These are phyloP conservation scores for Naso thynnoides DNA, from an alignment of 2,797 vertebrate genomes.

Conservation along the genomic window DNA sequence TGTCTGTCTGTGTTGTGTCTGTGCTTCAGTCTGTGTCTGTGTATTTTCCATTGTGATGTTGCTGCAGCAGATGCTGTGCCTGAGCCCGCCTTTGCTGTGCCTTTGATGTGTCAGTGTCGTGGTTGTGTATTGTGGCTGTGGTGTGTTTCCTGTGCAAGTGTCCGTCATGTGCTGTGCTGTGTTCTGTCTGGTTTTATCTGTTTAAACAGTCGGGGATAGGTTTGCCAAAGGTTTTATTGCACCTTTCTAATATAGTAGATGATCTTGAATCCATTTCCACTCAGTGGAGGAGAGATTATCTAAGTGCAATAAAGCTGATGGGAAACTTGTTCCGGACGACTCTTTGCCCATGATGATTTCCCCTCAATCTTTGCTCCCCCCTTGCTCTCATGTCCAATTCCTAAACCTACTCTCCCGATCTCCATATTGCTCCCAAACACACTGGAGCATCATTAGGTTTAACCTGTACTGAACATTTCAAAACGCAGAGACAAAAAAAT, in stretches of 20 bases:
- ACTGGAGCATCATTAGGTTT: constrained; percentile 61
- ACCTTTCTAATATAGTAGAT: constrained; percentile 55
- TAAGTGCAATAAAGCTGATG: constrained; percentile 76
- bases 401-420: constrained; percentile 62
- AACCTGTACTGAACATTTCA: constrained; percentile 26
- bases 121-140: constrained; percentile 66
- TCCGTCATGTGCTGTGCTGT: constrained; percentile 71
- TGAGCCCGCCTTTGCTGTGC: constrained; percentile 40
- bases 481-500: constrained; percentile 31
- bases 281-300: constrained; percentile 76
- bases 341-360: constrained; percentile 69
- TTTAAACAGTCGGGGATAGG: constrained; percentile 73
- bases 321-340: constrained; percentile 73
- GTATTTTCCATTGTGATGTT: constrained; percentile 30
- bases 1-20: constrained; percentile 43
- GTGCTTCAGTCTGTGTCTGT: constrained; percentile 48
- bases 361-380: constrained; percentile 69
- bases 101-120: constrained; percentile 64
- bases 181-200: constrained; percentile 70
- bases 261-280: constrained; percentile 70
- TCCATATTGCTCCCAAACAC: constrained; percentile 77
- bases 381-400: constrained; percentile 64
- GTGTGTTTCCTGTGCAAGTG: constrained; percentile 53
- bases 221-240: constrained; percentile 77
- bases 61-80: constrained; percentile 39